Evolutionary conservation across 1,140 invertebrate genomes (phyloP).

Genomic region (Acromyrmex charruanus): DNA sequence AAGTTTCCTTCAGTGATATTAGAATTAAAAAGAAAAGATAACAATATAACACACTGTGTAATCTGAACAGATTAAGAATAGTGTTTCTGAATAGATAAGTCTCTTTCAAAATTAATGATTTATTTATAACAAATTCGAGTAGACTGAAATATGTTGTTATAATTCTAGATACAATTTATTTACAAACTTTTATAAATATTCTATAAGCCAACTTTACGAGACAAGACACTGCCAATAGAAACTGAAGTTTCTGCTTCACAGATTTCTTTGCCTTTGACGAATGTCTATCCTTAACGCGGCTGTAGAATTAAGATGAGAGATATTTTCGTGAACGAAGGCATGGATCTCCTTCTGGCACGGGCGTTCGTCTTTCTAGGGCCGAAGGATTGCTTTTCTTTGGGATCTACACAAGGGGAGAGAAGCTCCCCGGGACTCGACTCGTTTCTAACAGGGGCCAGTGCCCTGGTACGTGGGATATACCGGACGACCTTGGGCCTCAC

Average conservation of each 20-base stretch:
- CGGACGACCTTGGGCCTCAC: constrained; percentile 85
- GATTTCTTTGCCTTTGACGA: neutral
- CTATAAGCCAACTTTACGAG: neutral
- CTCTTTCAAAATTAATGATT: neutral
- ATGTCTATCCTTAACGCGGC: constrained; percentile 2
- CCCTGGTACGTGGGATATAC: constrained; percentile 83
- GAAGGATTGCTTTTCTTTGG: constrained; percentile 69
- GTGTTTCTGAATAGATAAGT: neutral
- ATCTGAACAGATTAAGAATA: too few relatives aligned
- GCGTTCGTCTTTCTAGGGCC: constrained; percentile 66
- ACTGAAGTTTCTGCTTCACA: neutral
- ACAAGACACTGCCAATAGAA: neutral
- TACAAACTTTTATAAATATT: neutral
- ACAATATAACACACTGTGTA: neutral
- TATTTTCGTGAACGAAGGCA: neutral
- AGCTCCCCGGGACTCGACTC: constrained; percentile 69
- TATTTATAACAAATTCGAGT: neutral
- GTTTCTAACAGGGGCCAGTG: constrained; percentile 83
- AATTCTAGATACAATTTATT: neutral
- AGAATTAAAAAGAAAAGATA: neutral
- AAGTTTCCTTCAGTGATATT: neutral
- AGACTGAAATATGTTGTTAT: constrained; percentile 2
- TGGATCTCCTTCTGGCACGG: constrained; percentile 18
- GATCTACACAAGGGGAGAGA: constrained; percentile 70
- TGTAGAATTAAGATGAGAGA: constrained; percentile 12